Base-by-base conservation (phyloP, 2,888 invertebrate species). In the Acanthosepion lycidas region DNA sequence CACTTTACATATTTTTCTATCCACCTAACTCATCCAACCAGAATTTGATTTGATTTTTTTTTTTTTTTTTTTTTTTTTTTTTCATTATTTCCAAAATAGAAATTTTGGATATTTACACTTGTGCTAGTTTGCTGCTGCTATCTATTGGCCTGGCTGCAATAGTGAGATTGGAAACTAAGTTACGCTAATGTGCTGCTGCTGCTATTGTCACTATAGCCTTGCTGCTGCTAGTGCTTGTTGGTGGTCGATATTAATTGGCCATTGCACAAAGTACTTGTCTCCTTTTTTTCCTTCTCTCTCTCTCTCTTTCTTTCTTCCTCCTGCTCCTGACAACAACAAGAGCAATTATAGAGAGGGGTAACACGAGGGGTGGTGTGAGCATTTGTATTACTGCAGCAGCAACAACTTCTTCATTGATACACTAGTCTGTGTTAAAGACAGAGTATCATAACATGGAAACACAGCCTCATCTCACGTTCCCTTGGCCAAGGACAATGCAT, bases 401-500 rank as follows among this genome's bases (percentile, higher is more conserved):
- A 78, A 78, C 78, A 78, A 78, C 78, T 78, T 78, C 78, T 78
- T n/a, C 78, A 78, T 78, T 78, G 78, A 78, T 78, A 78, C 78
- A 78, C 78, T n/a, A 78, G 78, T n/a, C 78, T 78, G 78, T 78
- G n/a, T 78, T 78, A 78, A n/a, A 78, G n/a, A 18, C 78, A 33
- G 33, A 78, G n/a, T 78, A 78, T 78, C 78, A 78, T 93, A 93
- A 93, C 93, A 93, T 93, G 93, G 93, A 93, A 93, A 93, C 93
- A n/a, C 93, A 93, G 93, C 93, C 49, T 93, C 93, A 49, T 49
- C 49, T 93, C 49, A 51, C 51, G n/a, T 93, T 93, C 93, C 93
- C 53, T n/a, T 93, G 93, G 93, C 93, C 93, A 93, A 93, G 49
- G 93, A 93, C 93, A n/a, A 93, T 93, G 93, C 93, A 51, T 93